Conservation (phyloP, 1,140 invertebrate genomes). For the Bombus confusus region DNA sequence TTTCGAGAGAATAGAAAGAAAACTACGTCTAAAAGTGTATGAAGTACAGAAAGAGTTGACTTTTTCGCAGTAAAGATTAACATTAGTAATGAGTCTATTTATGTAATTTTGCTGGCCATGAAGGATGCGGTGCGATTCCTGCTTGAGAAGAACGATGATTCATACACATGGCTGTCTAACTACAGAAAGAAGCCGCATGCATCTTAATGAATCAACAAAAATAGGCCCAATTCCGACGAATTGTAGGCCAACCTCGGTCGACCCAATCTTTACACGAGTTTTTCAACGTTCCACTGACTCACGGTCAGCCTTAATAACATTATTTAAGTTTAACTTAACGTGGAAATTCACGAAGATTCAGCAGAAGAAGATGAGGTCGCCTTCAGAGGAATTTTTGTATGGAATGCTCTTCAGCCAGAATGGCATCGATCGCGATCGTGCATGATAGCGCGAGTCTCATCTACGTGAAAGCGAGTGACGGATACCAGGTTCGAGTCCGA, state of each 20-base stretch:
- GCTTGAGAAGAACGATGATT: constrained; percentile 52
- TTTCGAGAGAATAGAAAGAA: too few species aligned
- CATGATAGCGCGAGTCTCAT: not conserved
- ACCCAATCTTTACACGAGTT: not conserved
- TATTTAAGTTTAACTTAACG: not conserved
- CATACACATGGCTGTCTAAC: constrained; percentile 41
- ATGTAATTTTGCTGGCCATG: too few species aligned
- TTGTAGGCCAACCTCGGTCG: not conserved
- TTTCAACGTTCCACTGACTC: not conserved
- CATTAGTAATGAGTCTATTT: too few species aligned
- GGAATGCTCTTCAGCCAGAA: not conserved
- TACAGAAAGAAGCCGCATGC: constrained; percentile 1
- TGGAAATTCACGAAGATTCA: not conserved
- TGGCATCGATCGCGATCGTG: not conserved
- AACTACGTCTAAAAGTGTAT: too few species aligned
- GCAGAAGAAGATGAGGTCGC: not conserved
- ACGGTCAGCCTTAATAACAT: not conserved
- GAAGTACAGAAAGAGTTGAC: too few species aligned
- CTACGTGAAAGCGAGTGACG: too few species aligned
- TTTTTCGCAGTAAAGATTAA: too few species aligned
- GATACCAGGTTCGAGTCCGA: too few species aligned
- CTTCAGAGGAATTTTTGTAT: not conserved
- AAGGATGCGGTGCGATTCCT: too few species aligned
- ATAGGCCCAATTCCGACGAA: constrained; percentile 32
- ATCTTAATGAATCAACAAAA: constrained; percentile 37